phyloP scores from a whole-genome alignment of 2,797 vertebrate species.

The Novumbra hubbsi region DNA sequence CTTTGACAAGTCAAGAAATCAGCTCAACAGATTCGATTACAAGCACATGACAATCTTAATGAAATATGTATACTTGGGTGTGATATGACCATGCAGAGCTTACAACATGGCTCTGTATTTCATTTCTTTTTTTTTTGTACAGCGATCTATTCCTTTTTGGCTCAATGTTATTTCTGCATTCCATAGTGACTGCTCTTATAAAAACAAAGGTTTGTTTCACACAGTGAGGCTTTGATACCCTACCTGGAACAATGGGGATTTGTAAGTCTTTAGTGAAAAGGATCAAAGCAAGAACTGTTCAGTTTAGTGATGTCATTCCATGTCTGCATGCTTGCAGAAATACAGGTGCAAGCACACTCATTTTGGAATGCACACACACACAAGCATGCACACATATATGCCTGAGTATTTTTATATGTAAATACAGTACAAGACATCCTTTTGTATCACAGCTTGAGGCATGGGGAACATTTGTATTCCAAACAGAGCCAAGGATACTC shows the following conservation, averaged over 20 bases:
- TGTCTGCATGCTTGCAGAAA: background rate
- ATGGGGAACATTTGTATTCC: background rate
- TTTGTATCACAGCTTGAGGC: background rate
- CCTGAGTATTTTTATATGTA: background rate
- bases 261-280: conserved; percentile 39
- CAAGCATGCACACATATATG: background rate
- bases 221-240: conserved; percentile 52
- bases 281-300: conserved; percentile 49
- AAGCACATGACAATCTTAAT: background rate
- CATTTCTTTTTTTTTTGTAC: conserved; percentile 22
- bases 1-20: background rate
- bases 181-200: conserved; percentile 36
- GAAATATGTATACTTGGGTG: conserved; percentile 1
- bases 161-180: conserved; percentile 44
- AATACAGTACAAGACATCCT: background rate
- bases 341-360: background rate
- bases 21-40: background rate
- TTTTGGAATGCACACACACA: background rate
- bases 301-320: conserved; percentile 24
- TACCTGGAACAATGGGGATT: conserved; percentile 48
- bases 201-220: conserved; percentile 24
- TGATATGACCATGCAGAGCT: conserved; percentile 15
- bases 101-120: conserved; percentile 16
- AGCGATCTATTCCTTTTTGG: conserved; percentile 21
- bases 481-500: background rate